Conservation (phyloP, 1,140 invertebrate species). For the Homalodisca vitripennis region DNA sequence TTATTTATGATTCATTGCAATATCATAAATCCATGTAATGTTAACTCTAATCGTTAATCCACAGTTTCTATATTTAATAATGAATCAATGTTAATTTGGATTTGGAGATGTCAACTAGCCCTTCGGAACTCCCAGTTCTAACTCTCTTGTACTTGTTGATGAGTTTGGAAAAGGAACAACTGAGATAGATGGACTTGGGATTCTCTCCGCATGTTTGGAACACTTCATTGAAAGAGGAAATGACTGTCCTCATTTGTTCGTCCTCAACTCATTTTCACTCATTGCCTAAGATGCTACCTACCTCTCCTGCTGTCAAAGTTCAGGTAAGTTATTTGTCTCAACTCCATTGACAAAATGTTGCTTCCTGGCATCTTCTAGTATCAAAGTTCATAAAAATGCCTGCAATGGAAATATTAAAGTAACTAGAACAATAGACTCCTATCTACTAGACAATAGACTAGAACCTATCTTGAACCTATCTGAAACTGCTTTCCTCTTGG, state of each 20-base stretch:
- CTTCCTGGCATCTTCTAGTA: no score
- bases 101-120: slow-evolving; percentile 67
- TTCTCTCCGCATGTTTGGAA: slow-evolving; percentile 65
- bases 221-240: slow-evolving; percentile 58
- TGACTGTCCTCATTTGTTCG: slow-evolving; percentile 69
- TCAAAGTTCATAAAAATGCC: no score
- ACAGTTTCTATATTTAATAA: no score
- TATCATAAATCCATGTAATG: no score
- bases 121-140: slow-evolving; percentile 60
- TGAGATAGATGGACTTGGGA: slow-evolving; percentile 67
- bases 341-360: no score
- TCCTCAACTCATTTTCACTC: slow-evolving; percentile 76
- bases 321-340: slow-evolving; percentile 53
- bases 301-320: slow-evolving; percentile 50
- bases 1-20: no score
- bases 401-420: no score
- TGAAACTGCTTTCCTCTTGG: no score
- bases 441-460: no score
- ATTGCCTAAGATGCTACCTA: slow-evolving; percentile 56
- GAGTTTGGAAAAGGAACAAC: slow-evolving; percentile 91
- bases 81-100: slow-evolving; percentile 33
- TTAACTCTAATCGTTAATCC: no score
- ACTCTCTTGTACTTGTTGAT: slow-evolving; percentile 80
- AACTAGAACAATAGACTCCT: no score
- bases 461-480: no score